Evolutionary conservation across 2,888 invertebrate species (phyloP).

Genomic region (Trilocha varians): DNA sequence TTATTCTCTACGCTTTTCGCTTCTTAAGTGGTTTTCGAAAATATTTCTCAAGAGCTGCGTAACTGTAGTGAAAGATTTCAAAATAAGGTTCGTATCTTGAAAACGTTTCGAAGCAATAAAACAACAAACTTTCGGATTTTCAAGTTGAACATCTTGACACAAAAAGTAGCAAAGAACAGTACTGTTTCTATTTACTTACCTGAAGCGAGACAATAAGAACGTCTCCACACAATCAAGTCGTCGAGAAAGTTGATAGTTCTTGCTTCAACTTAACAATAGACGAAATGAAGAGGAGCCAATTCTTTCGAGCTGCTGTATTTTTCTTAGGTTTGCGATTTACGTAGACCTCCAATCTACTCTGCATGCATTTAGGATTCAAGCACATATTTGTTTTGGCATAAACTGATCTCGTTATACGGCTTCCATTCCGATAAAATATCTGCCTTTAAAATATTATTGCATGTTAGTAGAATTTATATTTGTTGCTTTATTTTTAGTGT

Average conservation of each 20-base stretch:
- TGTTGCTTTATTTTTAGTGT: constrained; percentile 19
- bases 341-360: constrained; percentile 45
- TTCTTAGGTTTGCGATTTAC: constrained; percentile 57
- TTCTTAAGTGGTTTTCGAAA: constrained; percentile 2
- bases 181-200: constrained; percentile 56
- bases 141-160: constrained; percentile 56
- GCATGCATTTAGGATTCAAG: constrained; percentile 54
- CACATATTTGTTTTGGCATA: constrained; percentile 59
- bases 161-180: constrained; percentile 49
- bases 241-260: constrained; percentile 65
- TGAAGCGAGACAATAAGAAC: constrained; percentile 62
- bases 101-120: constrained; percentile 34
- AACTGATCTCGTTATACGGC: constrained; percentile 39
- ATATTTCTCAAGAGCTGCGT: constrained; percentile 14
- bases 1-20: constrained; percentile 6
- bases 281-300: constrained; percentile 68
- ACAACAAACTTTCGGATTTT: constrained; percentile 45
- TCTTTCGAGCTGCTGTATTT: constrained; percentile 58
- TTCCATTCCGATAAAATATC: constrained; percentile 50
- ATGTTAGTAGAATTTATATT: constrained; percentile 22
- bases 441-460: constrained; percentile 35
- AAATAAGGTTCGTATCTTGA: constrained; percentile 30
- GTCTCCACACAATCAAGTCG: constrained; percentile 63
- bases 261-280: constrained; percentile 67
- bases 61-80: constrained; percentile 18